Evolutionary conservation across 2,113 vertebrate genomes (phyloP).

Genomic region (Pontoporia blainvillei): DNA sequence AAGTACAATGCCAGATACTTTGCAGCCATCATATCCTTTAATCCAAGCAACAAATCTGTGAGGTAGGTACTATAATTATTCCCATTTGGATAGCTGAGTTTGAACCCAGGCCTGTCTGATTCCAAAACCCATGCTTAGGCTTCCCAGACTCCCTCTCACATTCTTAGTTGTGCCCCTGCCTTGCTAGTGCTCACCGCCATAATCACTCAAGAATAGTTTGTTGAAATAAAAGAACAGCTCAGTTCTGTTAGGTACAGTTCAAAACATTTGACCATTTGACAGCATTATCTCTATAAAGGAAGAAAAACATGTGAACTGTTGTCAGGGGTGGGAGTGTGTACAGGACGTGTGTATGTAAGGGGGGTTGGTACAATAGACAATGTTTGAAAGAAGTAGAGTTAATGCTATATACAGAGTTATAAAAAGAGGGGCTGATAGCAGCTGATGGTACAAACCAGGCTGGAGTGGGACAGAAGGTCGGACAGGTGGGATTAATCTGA

Average conservation of each 20-base stretch:
- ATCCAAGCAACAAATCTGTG: neutral
- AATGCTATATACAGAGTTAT: neutral
- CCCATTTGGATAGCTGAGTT: neutral
- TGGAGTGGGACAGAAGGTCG: neutral
- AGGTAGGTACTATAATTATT: neutral
- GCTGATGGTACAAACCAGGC: neutral
- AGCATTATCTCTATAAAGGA: neutral
- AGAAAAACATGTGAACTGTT: neutral
- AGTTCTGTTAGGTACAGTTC: neutral
- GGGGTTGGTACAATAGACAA: neutral
- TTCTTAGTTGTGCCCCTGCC: neutral
- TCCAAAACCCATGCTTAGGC: neutral
- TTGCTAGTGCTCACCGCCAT: neutral
- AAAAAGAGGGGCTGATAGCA: neutral
- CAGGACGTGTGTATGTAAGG: neutral
- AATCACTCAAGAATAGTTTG: neutral
- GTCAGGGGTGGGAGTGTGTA: neutral
- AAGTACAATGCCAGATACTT: neutral
- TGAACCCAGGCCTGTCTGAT: neutral
- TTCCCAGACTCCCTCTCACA: neutral
- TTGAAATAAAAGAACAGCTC: neutral
- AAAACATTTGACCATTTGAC: neutral
- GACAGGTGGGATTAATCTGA: neutral
- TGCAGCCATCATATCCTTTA: neutral
- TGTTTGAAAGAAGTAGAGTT: neutral